Conservation (phyloP, 2,113 vertebrate species). For the Odocoileus hemionus region DNA sequence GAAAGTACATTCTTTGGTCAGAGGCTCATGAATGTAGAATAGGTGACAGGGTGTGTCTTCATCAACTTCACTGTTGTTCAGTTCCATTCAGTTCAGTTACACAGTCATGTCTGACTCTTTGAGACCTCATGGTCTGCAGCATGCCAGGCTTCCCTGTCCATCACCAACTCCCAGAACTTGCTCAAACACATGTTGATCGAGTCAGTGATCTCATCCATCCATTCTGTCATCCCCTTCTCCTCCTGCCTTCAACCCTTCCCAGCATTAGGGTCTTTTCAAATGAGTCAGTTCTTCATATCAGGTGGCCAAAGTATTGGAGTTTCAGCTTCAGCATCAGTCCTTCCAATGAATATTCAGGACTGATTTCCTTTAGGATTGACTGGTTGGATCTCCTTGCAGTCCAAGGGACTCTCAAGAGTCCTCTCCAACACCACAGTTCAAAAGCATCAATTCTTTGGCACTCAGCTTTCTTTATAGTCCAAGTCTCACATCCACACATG, state of each 20-base stretch:
- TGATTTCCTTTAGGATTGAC: not conserved
- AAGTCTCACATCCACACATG: not conserved
- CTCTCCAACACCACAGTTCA: not conserved
- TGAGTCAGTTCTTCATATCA: not conserved
- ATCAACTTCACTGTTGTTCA: not conserved
- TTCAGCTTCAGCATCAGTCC: not conserved
- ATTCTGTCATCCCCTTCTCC: not conserved
- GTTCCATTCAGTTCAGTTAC: not conserved
- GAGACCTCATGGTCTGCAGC: fast-evolving
- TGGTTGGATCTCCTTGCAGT: not conserved
- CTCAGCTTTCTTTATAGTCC: not conserved
- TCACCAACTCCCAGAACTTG: not conserved
- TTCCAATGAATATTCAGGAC: not conserved
- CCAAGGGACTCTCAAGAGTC: not conserved
- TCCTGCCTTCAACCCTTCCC: not conserved
- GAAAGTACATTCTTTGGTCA: not conserved
- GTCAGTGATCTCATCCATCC: not conserved
- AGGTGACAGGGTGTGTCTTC: not conserved
- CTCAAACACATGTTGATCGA: not conserved
- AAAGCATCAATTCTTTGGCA: not conserved
- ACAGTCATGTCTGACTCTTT: not conserved
- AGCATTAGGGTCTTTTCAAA: not conserved
- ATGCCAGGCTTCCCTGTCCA: not conserved
- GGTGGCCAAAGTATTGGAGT: not conserved
- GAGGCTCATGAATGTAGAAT: not conserved